Base-by-base conservation (phyloP, 23 tunicate genomes). In the Trididemnum miniatum region DNA sequence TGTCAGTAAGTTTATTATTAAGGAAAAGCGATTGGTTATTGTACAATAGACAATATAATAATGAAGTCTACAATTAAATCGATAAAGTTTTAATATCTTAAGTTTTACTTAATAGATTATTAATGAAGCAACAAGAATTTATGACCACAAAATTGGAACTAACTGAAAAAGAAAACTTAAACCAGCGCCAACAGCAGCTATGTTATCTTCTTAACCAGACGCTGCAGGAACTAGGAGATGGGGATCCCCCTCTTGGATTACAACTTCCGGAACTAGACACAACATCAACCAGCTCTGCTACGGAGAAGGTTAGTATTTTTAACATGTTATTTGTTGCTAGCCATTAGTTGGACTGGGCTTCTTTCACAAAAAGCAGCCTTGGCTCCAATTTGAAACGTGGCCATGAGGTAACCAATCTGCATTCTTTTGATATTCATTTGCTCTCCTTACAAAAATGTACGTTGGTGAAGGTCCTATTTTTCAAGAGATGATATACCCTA, bases 181-280 rank as follows among this genome's bases (percentile, higher is more conserved):
- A 52, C 2, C 38, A 31, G 23, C 65, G 77, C 2, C 71, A 71
- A 7, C 92, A 81, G 69, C 65, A 87, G 57, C 71, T 87, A 28
- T 39, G 38, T 32, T 81, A 81, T 29, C 71, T 65, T 35, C 65
- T 87, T 12, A 73, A 74, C 26, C 78, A 87, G 2, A 20, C 71
- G 26, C 12, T 87, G 36, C 76, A 88, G 40, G 66, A 77, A 35
- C 72, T 88, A 29, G 93, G 93, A 23, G 87, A 88, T 39, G n/a
- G 62, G 4, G 81, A 76, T 2, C 83, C 93, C 12, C 83, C 88
- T 29, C 71, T 66, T 2, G 93, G 87, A 7, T 79, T 88, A 23
- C 52, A 2, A 1, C 72, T 88, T 1, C 83, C 79, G 28, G 93
- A 88, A 35, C 5, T 82, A 20, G 93, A 88, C 15, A 44, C 54